These are phyloP conservation scores for Ammodytes dubius DNA, from an alignment of 2,113 vertebrate species.

Conservation along the genomic window DNA sequence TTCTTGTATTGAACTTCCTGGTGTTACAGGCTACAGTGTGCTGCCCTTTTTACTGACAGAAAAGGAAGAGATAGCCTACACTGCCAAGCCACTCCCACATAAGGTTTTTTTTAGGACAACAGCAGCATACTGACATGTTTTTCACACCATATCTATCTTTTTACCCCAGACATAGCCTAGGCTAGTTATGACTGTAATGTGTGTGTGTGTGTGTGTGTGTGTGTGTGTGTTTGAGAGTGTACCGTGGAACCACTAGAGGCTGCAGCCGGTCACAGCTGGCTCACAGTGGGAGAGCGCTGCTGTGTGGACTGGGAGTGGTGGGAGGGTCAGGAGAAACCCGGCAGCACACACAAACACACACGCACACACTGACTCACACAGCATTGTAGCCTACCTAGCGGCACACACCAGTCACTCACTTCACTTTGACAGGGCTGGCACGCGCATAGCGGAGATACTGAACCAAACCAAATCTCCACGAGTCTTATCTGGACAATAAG, in stretches of 20 bases:
- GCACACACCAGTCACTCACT: slow-evolving; percentile 14
- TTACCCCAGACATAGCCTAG: too few relatives aligned
- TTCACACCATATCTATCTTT: neutral
- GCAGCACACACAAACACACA: slow-evolving; percentile 13
- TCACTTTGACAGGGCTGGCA: neutral
- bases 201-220: neutral
- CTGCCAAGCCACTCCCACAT: slow-evolving; percentile 27
- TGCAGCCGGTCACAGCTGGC: neutral
- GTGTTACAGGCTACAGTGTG: slow-evolving; percentile 21
- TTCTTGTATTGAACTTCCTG: slow-evolving; percentile 66
- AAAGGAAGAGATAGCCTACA: slow-evolving; percentile 35
- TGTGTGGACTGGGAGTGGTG: slow-evolving; percentile 43
- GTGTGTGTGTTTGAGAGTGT: neutral
- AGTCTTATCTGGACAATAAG: neutral
- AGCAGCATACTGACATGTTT: neutral
- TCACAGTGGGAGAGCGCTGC: slow-evolving; percentile 12
- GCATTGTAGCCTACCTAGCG: slow-evolving; percentile 14
- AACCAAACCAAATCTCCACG: too few relatives aligned
- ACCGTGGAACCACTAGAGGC: neutral
- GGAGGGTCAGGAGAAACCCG: slow-evolving; percentile 54
- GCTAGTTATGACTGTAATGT: too few relatives aligned
- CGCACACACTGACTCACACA: slow-evolving; percentile 8
- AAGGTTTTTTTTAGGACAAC: neutral
- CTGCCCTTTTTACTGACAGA: slow-evolving; percentile 48
- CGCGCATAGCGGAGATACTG: neutral